Conservation (phyloP, 1,140 invertebrate genomes). For the Drosophila pachea region DNA sequence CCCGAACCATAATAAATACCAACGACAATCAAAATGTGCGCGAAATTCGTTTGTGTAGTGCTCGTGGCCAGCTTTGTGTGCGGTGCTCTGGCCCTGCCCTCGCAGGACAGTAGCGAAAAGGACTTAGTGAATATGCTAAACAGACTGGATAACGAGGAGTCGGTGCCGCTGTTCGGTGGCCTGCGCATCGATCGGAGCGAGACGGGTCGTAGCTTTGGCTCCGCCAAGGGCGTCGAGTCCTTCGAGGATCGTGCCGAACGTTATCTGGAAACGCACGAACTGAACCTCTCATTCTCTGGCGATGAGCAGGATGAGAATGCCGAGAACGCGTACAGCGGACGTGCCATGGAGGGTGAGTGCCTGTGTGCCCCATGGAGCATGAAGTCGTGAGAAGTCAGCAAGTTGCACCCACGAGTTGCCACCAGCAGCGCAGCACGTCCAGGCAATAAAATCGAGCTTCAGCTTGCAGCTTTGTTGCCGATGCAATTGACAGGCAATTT, state of each 20-base stretch:
- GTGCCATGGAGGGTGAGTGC: slow-evolving; percentile 75
- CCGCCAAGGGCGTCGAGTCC: slow-evolving; percentile 64
- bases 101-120: slow-evolving; percentile 77
- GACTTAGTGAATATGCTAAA: slow-evolving; percentile 79
- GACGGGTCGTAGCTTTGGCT: slow-evolving; percentile 62
- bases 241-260: slow-evolving; percentile 78
- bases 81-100: slow-evolving; percentile 64
- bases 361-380: background rate
- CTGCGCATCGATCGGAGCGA: slow-evolving; percentile 67
- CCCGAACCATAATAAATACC: slow-evolving; percentile 18
- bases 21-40: slow-evolving; percentile 64
- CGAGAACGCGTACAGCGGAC: slow-evolving; percentile 68
- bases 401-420: background rate
- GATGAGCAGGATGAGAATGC: slow-evolving; percentile 70
- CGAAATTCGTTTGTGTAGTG: slow-evolving; percentile 78
- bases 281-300: slow-evolving; percentile 76
- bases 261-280: slow-evolving; percentile 78
- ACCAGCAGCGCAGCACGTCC: background rate
- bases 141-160: slow-evolving; percentile 76
- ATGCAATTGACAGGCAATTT: background rate
- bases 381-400: no score
- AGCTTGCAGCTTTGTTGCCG: slow-evolving; percentile 1
- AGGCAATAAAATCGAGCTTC: background rate
- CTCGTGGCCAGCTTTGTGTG: slow-evolving; percentile 74
- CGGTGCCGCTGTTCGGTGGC: slow-evolving; percentile 78